Base-by-base conservation (phyloP, 1,140 invertebrate genomes). In the Tenebrio molitor region DNA sequence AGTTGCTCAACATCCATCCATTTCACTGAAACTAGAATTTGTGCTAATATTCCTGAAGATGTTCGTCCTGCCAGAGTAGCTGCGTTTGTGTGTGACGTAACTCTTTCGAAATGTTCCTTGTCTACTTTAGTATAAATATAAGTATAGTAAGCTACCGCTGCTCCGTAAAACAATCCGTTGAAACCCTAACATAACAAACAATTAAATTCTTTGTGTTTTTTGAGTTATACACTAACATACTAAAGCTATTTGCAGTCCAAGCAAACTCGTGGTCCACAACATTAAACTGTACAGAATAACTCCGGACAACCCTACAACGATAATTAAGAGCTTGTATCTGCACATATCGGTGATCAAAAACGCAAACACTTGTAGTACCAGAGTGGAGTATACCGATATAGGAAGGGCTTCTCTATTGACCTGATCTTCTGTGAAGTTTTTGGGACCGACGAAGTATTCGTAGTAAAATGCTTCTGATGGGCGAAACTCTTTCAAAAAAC, bases 61-160 rank as follows among this genome's bases (percentile, higher is more conserved):
- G 91, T 89, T 73, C 89, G 86, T 6, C 93, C 93, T 2, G 86
- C 77, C 16, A 93, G 85, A 75, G 88, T 85, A 3, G 92, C 91
- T 6, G 88, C 89, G 76, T 91, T 85, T 0, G 91, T 92, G 77
- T 91, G 89, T 2, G 90, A 88, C 0, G 93, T 93, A 0, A 94
- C 92, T 77, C 88, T 85, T 77, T 92, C 88, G 83, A 92, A 95
- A 81, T 91, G 86, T 67, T 88, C 84, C 74, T 86, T 88, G 67
- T 90, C 87, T 36, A 97, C 95, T 87, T 95, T 94, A 7, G 95
- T 94, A 85, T 97, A 98, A 73, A 97, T 95, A 78, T 97, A 98
- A 0, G 95, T 95, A 74, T 91, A 94, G 83, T 97, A 97, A 0
- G 95, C 95, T 0, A 97, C 91, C 85, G 97, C 95, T 5, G 94